Evolutionary conservation across 2,113 vertebrate species (phyloP), one percentile per base, ranked within the genome.

Genomic region (Leucoraja erinaceus): DNA sequence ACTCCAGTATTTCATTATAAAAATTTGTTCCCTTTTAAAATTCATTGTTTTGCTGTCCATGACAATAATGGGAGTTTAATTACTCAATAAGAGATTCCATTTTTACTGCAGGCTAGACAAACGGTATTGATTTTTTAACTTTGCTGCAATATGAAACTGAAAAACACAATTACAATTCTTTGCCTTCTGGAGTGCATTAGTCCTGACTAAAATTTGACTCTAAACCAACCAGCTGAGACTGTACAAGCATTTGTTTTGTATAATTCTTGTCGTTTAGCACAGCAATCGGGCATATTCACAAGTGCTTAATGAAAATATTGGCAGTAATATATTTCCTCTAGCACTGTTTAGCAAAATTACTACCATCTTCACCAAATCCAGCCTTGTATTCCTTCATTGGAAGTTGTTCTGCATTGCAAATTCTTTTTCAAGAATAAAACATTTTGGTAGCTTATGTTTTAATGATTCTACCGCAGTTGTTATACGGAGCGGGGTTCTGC

Each of bases 11-110:
- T 97, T 97, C 97, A 94, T 96, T 95, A 95, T 96, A 97, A 98
- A 98, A 97, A 97, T 97, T 97, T 68, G 88, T 91, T 96, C 95
- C 97, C 95, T 97, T 97, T 97, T 98, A 97, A 97, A 97, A 98
- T 98, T 98, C 97, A 98, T 97, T 98, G 97, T 98, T 98, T 97
- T 96, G 96, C 97, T 96, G 97, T 96, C 95, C 95, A 96, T 97
- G 97, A 97, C 98, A 98, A 98, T 99, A 99, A 99, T 98, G 98
- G 98, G 97, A 98, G 98, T 98, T 99, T 99, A 99, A 99, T 99
- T 99, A 99, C 98, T 99, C 98, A 98, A 98, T 99, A 98, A 98
- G 97, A 98, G 98, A 98, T 98, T 98, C 96, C 95, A 97, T 96
- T 97, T 97, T 97, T 97, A 96, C 97, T 97, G 96, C 96, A 96